phyloP scores from a whole-genome alignment of 2,113 vertebrate genomes.

The Acinonyx jubatus region DNA sequence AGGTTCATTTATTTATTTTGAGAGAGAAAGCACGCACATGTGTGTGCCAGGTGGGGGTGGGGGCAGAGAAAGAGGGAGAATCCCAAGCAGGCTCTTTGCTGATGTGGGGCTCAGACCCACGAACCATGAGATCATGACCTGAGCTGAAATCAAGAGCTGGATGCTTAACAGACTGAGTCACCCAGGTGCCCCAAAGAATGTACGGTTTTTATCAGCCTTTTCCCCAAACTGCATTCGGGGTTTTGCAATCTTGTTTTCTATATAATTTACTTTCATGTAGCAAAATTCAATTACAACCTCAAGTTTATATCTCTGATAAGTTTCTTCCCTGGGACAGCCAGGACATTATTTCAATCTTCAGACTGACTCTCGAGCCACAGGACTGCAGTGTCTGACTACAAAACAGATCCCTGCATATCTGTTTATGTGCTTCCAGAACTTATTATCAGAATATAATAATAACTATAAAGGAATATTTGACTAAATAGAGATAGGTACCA shows the following conservation, averaged over 20 bases:
- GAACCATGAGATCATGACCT: too few species aligned
- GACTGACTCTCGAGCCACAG: background rate
- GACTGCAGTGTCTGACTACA: background rate
- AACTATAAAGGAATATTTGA: background rate
- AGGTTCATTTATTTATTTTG: too few species aligned
- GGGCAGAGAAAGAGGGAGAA: too few species aligned
- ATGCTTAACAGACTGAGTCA: too few species aligned
- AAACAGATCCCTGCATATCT: background rate
- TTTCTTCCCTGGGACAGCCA: background rate
- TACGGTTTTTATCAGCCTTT: constrained; percentile 1
- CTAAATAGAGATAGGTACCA: background rate
- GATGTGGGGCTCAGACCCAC: too few species aligned
- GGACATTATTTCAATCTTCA: background rate
- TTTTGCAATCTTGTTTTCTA: constrained; percentile 23
- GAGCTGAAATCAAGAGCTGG: too few species aligned
- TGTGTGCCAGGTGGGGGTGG: too few species aligned
- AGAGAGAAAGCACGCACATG: too few species aligned
- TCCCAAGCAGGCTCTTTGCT: too few species aligned
- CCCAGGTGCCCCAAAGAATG: background rate
- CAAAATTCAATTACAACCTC: constrained; percentile 37
- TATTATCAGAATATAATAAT: background rate
- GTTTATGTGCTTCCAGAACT: background rate
- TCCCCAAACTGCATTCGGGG: background rate
- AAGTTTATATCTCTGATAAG: background rate
- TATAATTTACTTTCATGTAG: constrained; percentile 1